phyloP scores from a whole-genome alignment of 2,888 invertebrate genomes.

The Machimus atricapillus region DNA sequence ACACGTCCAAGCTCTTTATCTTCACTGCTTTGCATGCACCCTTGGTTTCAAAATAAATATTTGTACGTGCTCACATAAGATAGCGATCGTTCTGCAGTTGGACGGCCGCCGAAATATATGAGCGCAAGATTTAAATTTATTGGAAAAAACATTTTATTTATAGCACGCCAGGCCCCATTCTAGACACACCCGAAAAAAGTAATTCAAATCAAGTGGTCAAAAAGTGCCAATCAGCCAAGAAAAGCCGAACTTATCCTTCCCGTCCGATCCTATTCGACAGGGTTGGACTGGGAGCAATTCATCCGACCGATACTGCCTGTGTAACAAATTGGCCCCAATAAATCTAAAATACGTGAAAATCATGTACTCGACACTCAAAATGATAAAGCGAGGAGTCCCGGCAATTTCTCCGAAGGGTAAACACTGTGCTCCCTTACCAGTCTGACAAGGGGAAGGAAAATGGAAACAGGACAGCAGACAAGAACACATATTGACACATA shows the following conservation, averaged over 20 bases:
- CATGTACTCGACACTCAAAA: conserved; percentile 36
- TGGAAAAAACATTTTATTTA: conserved; percentile 34
- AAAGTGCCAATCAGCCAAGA: conserved; percentile 23
- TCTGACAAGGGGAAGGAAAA: not conserved
- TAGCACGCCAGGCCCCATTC: not conserved
- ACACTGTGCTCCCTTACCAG: not conserved
- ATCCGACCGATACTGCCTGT: not conserved
- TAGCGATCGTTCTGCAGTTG: not conserved
- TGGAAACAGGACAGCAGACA: not conserved
- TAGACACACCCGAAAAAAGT: conserved; percentile 7
- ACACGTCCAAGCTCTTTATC: not conserved
- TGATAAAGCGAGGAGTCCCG: conserved; percentile 30
- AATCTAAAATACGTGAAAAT: conserved; percentile 39
- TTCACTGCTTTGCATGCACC: not conserved
- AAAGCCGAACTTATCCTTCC: not conserved
- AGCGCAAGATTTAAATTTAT: conserved; percentile 24
- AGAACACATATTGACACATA: conserved; percentile 25
- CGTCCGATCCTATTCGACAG: not conserved
- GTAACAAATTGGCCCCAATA: conserved; percentile 36
- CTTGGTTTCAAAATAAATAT: not conserved
- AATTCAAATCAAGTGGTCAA: conserved; percentile 33
- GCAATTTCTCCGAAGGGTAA: conserved; percentile 32
- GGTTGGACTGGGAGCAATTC: not conserved
- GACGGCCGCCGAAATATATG: not conserved
- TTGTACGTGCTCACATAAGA: not conserved